phyloP scores from a whole-genome alignment of 2,113 vertebrate genomes.

The Istiophorus platypterus region DNA sequence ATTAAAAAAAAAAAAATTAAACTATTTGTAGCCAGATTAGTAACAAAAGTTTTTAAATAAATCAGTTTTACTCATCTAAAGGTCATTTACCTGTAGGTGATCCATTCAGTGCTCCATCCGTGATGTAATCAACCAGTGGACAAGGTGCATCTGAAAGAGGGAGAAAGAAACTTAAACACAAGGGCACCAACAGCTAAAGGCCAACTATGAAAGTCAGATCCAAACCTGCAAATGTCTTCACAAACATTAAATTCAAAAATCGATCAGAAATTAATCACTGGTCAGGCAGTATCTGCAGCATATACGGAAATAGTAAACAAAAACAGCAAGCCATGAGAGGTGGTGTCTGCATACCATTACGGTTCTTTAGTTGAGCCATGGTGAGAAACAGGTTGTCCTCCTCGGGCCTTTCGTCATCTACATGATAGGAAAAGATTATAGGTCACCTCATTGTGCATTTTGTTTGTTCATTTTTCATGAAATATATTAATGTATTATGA shows the following conservation, averaged over 20 bases:
- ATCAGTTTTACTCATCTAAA: not conserved
- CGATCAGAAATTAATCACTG: not conserved
- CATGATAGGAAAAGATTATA: not conserved
- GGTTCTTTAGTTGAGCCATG: slow-evolving; percentile 66
- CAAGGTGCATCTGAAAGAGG: slow-evolving; percentile 56
- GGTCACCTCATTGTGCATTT: not conserved
- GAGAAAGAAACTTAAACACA: slow-evolving; percentile 28
- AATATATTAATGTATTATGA: not conserved
- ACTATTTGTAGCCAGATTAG: no score
- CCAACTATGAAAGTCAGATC: not conserved
- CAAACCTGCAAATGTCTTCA: slow-evolving; percentile 11
- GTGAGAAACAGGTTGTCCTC: slow-evolving; percentile 73
- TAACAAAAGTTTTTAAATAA: not conserved
- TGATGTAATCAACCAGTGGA: slow-evolving; percentile 71
- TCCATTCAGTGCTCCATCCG: slow-evolving; percentile 50
- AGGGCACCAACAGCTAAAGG: not conserved
- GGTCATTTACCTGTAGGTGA: slow-evolving; percentile 58
- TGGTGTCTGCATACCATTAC: slow-evolving; percentile 45
- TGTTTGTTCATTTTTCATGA: not conserved
- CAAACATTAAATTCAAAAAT: not conserved
- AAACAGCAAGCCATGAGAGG: not conserved
- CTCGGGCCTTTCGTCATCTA: slow-evolving; percentile 46
- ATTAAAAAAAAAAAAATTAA: not conserved
- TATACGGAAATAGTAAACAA: not conserved
- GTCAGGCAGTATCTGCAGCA: not conserved